phyloP scores from a whole-genome alignment of 1,140 invertebrate species.

The Aricia agestis region DNA sequence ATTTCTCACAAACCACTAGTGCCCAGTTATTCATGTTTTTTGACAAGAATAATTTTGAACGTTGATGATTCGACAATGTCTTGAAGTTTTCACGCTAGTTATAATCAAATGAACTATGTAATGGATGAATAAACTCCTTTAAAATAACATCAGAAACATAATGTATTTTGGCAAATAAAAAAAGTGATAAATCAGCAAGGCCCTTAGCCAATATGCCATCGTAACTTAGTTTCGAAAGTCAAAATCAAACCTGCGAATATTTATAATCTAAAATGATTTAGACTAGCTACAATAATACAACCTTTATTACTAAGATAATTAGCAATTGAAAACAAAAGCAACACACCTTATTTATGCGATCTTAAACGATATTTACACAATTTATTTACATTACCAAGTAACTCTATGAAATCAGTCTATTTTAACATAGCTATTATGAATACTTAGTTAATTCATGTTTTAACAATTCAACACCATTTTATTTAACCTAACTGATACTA shows the following conservation, averaged over 20 bases:
- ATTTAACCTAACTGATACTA: constrained; percentile 4
- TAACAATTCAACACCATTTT: constrained; percentile 4
- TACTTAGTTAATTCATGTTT: not conserved
- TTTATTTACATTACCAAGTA: constrained; percentile 37
- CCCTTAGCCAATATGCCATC: no score
- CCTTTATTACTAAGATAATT: not conserved
- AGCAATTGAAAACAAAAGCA: not conserved
- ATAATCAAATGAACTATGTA: no score
- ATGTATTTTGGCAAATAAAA: no score
- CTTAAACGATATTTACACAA: constrained; percentile 17
- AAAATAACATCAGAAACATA: no score
- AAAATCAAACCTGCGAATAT: not conserved
- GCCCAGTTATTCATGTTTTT: no score
- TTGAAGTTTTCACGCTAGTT: no score
- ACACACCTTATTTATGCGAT: not conserved
- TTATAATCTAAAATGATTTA: not conserved
- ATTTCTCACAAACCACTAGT: no score
- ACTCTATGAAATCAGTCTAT: constrained; percentile 40
- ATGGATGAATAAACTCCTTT: no score
- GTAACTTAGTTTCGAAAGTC: not conserved
- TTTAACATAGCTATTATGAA: constrained; percentile 17
- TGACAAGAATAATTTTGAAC: no score
- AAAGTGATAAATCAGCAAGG: no score
- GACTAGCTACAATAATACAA: not conserved
- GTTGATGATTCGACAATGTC: no score